Conservation (phyloP, 2,888 invertebrate species). For the Lepetodrilus schrolli region DNA sequence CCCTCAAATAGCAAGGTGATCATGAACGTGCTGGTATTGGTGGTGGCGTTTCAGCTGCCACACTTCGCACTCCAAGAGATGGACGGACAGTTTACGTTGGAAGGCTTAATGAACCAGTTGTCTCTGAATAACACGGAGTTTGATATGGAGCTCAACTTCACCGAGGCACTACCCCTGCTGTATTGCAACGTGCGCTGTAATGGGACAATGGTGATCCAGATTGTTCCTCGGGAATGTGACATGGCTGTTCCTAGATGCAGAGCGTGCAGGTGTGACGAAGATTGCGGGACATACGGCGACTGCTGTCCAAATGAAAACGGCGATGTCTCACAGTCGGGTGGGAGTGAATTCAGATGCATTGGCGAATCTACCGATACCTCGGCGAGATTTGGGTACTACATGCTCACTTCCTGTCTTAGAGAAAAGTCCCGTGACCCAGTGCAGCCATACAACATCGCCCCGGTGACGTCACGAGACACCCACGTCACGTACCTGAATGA, state of each 20-base stretch:
- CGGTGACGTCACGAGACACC: neutral
- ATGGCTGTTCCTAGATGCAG: neutral
- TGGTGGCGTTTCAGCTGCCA: no score
- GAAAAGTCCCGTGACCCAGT: neutral
- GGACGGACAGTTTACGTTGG: no score
- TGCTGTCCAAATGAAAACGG: constrained; percentile 29
- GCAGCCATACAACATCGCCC: neutral
- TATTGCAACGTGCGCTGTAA: constrained; percentile 1
- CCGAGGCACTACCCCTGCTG: neutral
- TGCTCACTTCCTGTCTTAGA: neutral
- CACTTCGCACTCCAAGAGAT: no score
- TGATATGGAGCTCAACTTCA: no score
- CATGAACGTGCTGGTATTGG: no score
- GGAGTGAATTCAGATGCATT: neutral
- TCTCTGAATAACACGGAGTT: no score
- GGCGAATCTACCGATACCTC: neutral
- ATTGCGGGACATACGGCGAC: constrained; percentile 22
- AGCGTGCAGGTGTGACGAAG: constrained; percentile 28
- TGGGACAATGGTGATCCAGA: neutral
- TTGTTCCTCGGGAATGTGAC: neutral
- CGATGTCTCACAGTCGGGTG: neutral
- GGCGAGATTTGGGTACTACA: neutral
- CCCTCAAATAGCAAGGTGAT: no score
- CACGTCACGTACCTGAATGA: constrained; percentile 18
- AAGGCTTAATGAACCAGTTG: no score